Conservation (phyloP, 2,797 vertebrate genomes). For the Amazona finschi region DNA sequence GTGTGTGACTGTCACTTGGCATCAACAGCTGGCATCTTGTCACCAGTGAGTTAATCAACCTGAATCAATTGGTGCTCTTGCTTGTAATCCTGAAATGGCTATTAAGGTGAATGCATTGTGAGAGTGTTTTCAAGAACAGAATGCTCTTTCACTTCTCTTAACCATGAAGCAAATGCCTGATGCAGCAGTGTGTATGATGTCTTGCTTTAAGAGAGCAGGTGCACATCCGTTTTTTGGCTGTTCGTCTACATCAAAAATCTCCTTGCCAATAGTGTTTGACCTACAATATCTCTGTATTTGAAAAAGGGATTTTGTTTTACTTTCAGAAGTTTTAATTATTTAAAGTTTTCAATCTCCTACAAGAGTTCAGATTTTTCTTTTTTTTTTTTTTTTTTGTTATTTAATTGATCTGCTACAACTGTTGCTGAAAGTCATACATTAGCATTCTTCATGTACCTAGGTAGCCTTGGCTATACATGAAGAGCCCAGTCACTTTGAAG, state of each 20-base stretch:
- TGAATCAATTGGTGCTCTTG: neutral
- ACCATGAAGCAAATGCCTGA: neutral
- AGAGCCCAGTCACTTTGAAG: constrained; percentile 42
- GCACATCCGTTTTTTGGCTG: neutral
- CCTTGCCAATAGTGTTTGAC: neutral
- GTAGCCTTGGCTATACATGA: neutral
- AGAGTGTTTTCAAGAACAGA: neutral
- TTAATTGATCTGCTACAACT: neutral
- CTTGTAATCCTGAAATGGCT: neutral
- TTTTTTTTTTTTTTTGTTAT: neutral
- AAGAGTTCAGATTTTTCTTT: neutral
- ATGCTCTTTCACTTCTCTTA: rapidly evolving
- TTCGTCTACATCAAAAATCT: constrained; percentile 31
- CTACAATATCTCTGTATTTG: constrained; percentile 15
- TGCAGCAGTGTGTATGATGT: neutral
- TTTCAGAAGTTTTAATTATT: neutral
- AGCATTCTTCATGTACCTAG: neutral
- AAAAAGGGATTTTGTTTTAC: neutral
- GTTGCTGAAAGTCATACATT: neutral
- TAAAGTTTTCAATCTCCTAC: neutral
- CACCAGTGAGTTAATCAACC: neutral
- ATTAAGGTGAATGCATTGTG: neutral
- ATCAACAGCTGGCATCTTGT: neutral
- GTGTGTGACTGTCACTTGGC: neutral
- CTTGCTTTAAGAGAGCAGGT: neutral